phyloP scores from a whole-genome alignment of 2,797 vertebrate species.

The Anas flavirostris region DNA sequence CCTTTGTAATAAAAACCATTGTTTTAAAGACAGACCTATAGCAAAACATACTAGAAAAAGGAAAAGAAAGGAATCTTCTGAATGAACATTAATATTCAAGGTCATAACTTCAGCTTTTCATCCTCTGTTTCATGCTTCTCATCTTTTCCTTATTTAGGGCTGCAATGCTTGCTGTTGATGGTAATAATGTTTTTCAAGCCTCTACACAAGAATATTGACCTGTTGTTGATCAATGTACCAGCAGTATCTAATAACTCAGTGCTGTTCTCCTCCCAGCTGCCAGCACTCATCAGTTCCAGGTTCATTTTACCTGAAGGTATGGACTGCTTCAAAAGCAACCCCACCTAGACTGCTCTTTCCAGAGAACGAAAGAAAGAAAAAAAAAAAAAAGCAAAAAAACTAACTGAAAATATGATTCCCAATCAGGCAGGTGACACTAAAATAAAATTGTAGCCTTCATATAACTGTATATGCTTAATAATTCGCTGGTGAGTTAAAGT shows the following conservation, averaged over 20 bases:
- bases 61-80: background rate
- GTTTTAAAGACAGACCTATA: background rate
- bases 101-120: background rate
- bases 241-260: background rate
- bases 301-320: slow-evolving; percentile 37
- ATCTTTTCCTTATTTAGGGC: background rate
- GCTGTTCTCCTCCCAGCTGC: background rate
- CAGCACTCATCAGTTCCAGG: background rate
- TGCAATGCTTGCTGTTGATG: background rate
- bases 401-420: slow-evolving; percentile 14
- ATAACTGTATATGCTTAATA: slow-evolving; percentile 17
- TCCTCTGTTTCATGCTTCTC: background rate
- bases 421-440: slow-evolving; percentile 30
- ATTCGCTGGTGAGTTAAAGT: slow-evolving; percentile 1
- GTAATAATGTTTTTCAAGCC: background rate
- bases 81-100: background rate
- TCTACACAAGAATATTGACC: slow-evolving; percentile 40
- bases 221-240: slow-evolving; percentile 22
- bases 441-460: slow-evolving; percentile 56
- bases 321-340: slow-evolving; percentile 50
- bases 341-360: background rate
- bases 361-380: background rate
- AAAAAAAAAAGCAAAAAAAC: slow-evolving; percentile 2
- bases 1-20: fast-evolving
- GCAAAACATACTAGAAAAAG: background rate